Conservation (phyloP, 2,888 invertebrate genomes). For the Seira musarum region DNA sequence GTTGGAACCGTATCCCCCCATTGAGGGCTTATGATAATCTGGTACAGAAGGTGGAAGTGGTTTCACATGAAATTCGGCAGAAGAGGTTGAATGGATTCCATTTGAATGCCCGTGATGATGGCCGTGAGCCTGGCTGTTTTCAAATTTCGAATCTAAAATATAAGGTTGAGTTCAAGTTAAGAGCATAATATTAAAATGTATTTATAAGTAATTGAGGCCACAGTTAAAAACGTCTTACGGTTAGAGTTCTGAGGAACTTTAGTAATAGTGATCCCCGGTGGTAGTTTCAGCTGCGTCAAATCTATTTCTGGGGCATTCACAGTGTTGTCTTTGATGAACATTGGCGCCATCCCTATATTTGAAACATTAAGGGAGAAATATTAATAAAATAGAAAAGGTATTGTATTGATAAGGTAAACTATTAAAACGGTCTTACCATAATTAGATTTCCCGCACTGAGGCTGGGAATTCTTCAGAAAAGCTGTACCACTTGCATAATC, state of each 20-base stretch:
- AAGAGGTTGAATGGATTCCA: constrained; percentile 7
- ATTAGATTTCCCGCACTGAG: no score
- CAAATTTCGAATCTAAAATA: background rate
- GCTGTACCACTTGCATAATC: background rate
- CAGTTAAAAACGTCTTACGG: background rate
- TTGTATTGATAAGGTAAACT: no score
- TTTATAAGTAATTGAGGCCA: background rate
- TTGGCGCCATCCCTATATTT: background rate
- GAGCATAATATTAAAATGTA: background rate
- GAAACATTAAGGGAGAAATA: background rate
- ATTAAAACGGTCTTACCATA: no score
- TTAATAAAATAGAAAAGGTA: no score
- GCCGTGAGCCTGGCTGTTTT: background rate
- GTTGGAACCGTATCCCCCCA: constrained; percentile 34
- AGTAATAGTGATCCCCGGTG: constrained; percentile 87
- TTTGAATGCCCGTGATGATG: constrained; percentile 1
- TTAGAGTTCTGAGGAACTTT: constrained; percentile 74
- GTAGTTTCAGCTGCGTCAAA: constrained; percentile 75
- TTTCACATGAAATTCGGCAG: constrained; percentile 12
- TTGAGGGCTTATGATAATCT: constrained; percentile 31
- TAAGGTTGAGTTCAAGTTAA: background rate
- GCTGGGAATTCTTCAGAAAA: background rate
- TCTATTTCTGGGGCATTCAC: constrained; percentile 58
- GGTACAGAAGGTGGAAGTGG: background rate
- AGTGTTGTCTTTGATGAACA: constrained; percentile 1